Conservation (phyloP, 2,888 invertebrate genomes). For the Loripinus fragilis region DNA sequence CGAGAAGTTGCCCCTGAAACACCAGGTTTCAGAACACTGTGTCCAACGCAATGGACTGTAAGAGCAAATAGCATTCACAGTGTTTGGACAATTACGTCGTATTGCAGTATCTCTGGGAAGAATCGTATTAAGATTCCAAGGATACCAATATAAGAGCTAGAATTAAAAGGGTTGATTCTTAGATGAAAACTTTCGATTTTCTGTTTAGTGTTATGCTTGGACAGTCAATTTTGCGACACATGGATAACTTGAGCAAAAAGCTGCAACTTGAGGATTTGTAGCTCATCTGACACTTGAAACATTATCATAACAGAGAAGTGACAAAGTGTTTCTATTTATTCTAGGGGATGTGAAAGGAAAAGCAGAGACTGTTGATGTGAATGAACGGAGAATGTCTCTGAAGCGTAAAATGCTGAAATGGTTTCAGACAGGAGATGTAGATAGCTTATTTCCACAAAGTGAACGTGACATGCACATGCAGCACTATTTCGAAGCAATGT, state of each 20-base stretch:
- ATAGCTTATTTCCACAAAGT: slow-evolving; percentile 19
- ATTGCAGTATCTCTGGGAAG: slow-evolving; percentile 20
- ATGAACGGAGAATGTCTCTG: slow-evolving; percentile 32
- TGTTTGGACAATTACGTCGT: slow-evolving; percentile 18
- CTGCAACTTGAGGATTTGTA: slow-evolving; percentile 41
- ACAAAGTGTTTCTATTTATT: slow-evolving; percentile 23
- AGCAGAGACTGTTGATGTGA: slow-evolving; percentile 28
- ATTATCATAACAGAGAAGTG: slow-evolving; percentile 20
- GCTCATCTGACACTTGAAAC: slow-evolving; percentile 18
- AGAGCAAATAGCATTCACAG: slow-evolving; percentile 27
- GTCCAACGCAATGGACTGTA: slow-evolving; percentile 48
- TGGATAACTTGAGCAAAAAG: slow-evolving; percentile 42
- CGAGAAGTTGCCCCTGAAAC: slow-evolving; percentile 36
- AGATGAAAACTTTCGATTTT: slow-evolving; percentile 42
- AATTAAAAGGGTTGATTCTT: slow-evolving; percentile 39
- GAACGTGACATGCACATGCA: slow-evolving; percentile 30
- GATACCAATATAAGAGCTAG: slow-evolving; percentile 29
- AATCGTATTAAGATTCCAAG: background rate
- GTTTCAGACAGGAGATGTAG: slow-evolving; percentile 18
- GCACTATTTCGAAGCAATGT: slow-evolving; percentile 41
- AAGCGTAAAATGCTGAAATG: slow-evolving; percentile 36
- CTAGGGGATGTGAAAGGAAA: slow-evolving; percentile 26
- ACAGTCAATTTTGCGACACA: slow-evolving; percentile 32
- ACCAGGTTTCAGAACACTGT: slow-evolving; percentile 47
- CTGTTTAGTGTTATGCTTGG: slow-evolving; percentile 34